A percentile compares a stretch with the other conserved stretches of the same genome.
Evolutionary conservation across 2,113 vertebrate species (phyloP).

Genomic region (Phylloscopus trochilus): DNA sequence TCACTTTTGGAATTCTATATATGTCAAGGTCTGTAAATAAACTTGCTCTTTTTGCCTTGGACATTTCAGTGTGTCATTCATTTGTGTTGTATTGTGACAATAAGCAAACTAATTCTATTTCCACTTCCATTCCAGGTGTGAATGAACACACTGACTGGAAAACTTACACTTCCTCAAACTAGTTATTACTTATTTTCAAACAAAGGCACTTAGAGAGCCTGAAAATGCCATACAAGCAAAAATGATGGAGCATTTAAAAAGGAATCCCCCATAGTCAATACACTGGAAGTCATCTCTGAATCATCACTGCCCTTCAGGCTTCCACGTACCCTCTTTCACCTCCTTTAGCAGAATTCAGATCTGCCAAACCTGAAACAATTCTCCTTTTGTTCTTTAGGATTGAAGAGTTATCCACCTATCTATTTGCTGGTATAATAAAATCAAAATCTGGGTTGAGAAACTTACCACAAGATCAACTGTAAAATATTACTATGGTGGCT

Average conservation of each 20-base stretch:
- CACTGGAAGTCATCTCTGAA: neutral
- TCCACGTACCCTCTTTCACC: neutral
- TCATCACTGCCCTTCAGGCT: neutral
- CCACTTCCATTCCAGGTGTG: neutral
- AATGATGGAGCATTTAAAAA: neutral
- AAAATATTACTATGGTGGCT: constrained; percentile 1
- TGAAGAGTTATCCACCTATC: neutral
- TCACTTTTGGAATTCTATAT: no score
- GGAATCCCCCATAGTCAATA: neutral
- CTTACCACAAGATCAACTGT: neutral
- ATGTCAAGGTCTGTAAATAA: no score
- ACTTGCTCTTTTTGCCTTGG: no score
- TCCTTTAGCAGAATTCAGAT: neutral
- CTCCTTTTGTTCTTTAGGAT: neutral
- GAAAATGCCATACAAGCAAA: neutral
- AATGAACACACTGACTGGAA: neutral
- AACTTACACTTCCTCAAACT: neutral
- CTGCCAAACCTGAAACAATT: neutral
- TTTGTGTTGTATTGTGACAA: no score
- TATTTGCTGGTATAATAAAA: neutral
- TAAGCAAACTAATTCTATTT: neutral
- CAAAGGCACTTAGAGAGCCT: neutral
- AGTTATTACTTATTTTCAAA: constrained; percentile 25
- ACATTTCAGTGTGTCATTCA: no score
- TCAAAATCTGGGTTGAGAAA: neutral